phyloP scores from a whole-genome alignment of 2,888 invertebrate species.

The Caenorhabditis uteleia region DNA sequence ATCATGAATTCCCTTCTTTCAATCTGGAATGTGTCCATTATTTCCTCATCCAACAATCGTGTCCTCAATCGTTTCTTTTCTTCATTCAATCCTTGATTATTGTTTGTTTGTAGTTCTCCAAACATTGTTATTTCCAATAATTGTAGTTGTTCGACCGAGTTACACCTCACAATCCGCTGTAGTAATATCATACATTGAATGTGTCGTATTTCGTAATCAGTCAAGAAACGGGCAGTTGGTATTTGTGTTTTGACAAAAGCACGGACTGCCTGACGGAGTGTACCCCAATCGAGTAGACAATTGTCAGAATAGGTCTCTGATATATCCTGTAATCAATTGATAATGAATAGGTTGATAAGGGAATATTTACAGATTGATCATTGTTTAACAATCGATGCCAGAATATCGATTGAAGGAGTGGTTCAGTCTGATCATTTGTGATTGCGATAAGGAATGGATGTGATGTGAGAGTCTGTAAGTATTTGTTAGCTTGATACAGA shows the following conservation, averaged over 20 bases:
- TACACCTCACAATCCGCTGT: constrained; percentile 29
- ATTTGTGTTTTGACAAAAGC: constrained; percentile 53
- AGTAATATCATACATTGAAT: constrained; percentile 55
- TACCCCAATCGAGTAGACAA: constrained; percentile 20
- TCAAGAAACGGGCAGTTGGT: constrained; percentile 44
- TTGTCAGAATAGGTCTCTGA: background rate
- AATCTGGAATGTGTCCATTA: constrained; percentile 28
- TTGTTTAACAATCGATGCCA: constrained; percentile 53
- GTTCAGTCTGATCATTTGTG: constrained; percentile 61
- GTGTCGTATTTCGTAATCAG: constrained; percentile 46
- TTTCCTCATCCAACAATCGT: constrained; percentile 39
- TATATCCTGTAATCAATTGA: background rate
- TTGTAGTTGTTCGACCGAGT: constrained; percentile 7
- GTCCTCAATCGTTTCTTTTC: constrained; percentile 32
- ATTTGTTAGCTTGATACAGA: background rate
- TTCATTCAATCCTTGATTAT: constrained; percentile 10
- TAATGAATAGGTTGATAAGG: background rate
- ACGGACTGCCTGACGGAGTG: constrained; percentile 37
- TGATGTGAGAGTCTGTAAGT: constrained; percentile 40
- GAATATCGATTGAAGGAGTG: constrained; percentile 55
- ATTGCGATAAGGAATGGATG: constrained; percentile 60
- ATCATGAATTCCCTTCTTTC: constrained; percentile 49
- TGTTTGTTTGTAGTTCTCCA: constrained; percentile 18
- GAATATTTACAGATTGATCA: constrained; percentile 35
- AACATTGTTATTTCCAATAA: constrained; percentile 36